Evolutionary conservation across 2,888 invertebrate species (phyloP).

Genomic region (Epinotia bilunana): DNA sequence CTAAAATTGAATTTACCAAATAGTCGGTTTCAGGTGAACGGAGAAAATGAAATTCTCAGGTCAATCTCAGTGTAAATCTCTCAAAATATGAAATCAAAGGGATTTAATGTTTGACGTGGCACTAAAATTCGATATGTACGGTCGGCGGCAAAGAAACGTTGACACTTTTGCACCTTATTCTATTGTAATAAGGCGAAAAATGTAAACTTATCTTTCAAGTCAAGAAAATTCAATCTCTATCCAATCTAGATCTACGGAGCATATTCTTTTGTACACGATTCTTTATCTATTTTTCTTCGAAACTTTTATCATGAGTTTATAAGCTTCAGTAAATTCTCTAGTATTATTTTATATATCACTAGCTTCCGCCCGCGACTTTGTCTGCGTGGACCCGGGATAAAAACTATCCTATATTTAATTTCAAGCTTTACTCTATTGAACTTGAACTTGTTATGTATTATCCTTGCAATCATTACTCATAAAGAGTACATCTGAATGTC

Average conservation of each 20-base stretch:
- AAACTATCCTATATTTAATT: too few species aligned
- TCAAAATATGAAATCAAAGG: conserved; percentile 2
- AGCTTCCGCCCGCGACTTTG: too few species aligned
- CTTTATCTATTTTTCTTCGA: neutral
- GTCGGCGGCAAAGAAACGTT: too few species aligned
- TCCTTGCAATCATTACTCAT: too few species aligned
- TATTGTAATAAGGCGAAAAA: too few species aligned
- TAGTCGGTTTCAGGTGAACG: neutral
- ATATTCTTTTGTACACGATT: neutral
- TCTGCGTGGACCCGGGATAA: too few species aligned
- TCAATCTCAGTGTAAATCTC: neutral
- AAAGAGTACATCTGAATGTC: too few species aligned
- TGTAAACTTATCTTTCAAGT: too few species aligned
- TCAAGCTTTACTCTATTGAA: too few species aligned
- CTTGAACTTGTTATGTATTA: too few species aligned
- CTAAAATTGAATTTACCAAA: neutral
- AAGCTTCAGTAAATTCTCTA: conserved; percentile 1
- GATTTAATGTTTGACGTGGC: neutral
- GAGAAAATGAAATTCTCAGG: conserved; percentile 1
- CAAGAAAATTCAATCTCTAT: conserved; percentile 8
- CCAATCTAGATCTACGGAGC: neutral
- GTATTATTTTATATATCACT: neutral
- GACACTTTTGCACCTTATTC: too few species aligned
- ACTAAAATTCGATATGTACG: neutral
- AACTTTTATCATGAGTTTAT: conserved; percentile 2